Evolutionary conservation across 2,113 vertebrate species (phyloP).

Genomic region (Carlito syrichta): DNA sequence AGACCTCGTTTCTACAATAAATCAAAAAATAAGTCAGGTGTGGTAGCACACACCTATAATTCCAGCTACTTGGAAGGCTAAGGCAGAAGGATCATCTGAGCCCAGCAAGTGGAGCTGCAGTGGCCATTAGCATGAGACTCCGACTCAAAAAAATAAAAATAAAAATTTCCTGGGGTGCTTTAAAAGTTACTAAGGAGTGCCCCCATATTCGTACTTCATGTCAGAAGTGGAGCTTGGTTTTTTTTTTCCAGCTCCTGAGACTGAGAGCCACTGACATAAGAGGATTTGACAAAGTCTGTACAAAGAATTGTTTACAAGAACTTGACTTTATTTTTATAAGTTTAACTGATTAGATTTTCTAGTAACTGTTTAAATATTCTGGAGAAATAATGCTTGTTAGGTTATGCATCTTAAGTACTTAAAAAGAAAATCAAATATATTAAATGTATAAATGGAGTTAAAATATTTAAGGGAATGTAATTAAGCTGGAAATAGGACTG

Average conservation of each 20-base stretch:
- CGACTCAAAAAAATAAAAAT: no score
- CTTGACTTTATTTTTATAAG: slow-evolving; percentile 28
- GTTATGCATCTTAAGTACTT: slow-evolving; percentile 44
- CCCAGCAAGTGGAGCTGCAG: no score
- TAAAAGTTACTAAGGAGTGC: background rate
- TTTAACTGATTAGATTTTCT: slow-evolving; percentile 53
- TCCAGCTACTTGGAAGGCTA: no score
- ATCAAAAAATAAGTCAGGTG: no score
- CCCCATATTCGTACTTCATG: background rate
- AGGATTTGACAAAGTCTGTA: background rate
- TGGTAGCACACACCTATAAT: no score
- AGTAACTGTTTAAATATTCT: slow-evolving; percentile 43
- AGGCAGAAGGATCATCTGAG: no score
- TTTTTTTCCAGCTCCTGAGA: background rate
- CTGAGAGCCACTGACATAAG: background rate
- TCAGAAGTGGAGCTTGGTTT: background rate
- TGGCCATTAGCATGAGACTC: no score
- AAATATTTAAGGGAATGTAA: slow-evolving; percentile 48
- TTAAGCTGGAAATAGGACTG: slow-evolving; percentile 30
- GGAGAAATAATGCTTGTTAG: slow-evolving; percentile 46
- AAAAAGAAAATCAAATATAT: slow-evolving; percentile 63
- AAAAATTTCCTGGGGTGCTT: background rate
- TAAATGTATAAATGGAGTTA: slow-evolving; percentile 55
- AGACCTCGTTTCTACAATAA: no score
- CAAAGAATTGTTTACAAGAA: slow-evolving; percentile 30